phyloP scores from a whole-genome alignment of 1,140 invertebrate species.

The Apis cerana region DNA sequence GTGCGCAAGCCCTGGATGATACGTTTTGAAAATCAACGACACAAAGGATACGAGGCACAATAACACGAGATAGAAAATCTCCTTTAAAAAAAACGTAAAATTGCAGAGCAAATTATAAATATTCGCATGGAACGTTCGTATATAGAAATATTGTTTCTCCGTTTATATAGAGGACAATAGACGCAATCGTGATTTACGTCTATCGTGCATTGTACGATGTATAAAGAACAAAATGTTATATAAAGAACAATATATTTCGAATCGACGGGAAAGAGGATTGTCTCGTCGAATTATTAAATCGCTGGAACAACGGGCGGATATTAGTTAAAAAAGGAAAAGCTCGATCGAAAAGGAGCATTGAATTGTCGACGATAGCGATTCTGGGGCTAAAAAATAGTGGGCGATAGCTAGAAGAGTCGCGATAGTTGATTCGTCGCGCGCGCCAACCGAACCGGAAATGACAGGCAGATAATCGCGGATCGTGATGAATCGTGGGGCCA shows the following conservation, averaged over 20 bases:
- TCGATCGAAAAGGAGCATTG: background rate
- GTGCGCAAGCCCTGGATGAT: too few species aligned
- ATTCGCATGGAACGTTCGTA: background rate
- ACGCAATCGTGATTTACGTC: background rate
- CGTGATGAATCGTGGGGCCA: constrained; percentile 56
- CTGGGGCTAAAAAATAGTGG: background rate
- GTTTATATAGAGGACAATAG: background rate
- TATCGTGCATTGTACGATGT: background rate
- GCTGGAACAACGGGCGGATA: background rate
- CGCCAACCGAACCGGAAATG: constrained; percentile 51
- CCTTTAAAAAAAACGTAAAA: too few species aligned
- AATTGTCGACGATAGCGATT: constrained; percentile 4
- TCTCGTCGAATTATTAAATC: constrained; percentile 16
- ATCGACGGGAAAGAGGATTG: too few species aligned
- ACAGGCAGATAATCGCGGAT: constrained; percentile 61
- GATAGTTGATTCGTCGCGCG: constrained; percentile 56
- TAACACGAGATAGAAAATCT: too few species aligned
- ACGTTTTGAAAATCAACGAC: too few species aligned
- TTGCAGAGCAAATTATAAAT: background rate
- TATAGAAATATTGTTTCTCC: background rate
- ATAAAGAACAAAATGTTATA: background rate
- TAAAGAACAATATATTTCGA: too few species aligned
- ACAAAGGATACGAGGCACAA: too few species aligned
- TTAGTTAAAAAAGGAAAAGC: background rate
- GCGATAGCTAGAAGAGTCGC: background rate